Conservation (phyloP, 1,140 invertebrate genomes). For the Tachypleus tridentatus region DNA sequence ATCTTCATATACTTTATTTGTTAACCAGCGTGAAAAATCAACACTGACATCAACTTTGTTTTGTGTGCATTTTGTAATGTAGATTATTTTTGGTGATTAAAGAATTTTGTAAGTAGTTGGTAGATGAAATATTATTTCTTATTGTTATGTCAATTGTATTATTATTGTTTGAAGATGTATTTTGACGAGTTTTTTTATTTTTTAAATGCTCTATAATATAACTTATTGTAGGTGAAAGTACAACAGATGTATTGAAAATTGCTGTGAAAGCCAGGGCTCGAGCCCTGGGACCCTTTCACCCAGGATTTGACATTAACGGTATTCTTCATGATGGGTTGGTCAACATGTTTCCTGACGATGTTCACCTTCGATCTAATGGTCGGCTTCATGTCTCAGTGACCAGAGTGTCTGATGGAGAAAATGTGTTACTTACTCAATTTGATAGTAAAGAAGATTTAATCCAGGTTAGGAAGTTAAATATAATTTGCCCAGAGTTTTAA, state of each 20-base stretch:
- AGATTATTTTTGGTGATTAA: no score
- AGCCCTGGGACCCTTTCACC: constrained; percentile 86
- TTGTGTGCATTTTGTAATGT: no score
- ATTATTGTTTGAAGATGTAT: no score
- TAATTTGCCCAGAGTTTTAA: no score
- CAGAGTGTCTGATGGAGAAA: constrained; percentile 75
- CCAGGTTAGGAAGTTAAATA: constrained; percentile 46
- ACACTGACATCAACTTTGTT: no score
- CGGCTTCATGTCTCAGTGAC: constrained; percentile 89
- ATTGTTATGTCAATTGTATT: no score
- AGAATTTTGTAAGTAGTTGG: no score
- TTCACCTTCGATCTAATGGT: constrained; percentile 75
- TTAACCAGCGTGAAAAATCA: no score
- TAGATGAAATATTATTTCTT: no score
- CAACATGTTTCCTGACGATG: constrained; percentile 78
- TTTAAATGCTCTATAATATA: no score
- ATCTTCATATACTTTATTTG: no score
- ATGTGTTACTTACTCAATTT: constrained; percentile 88
- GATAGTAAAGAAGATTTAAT: constrained; percentile 82
- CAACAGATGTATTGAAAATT: constrained; percentile 70
- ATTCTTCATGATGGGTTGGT: constrained; percentile 69
- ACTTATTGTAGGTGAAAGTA: constrained; percentile 55
- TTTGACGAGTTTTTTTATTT: no score
- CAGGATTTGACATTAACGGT: constrained; percentile 83
- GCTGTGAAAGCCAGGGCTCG: constrained; percentile 74